Percentiles rank a stretch among this genome's conserved stretches.
phyloP scores from a whole-genome alignment of 2,888 invertebrate genomes.

The Chrysina gloriosa region DNA sequence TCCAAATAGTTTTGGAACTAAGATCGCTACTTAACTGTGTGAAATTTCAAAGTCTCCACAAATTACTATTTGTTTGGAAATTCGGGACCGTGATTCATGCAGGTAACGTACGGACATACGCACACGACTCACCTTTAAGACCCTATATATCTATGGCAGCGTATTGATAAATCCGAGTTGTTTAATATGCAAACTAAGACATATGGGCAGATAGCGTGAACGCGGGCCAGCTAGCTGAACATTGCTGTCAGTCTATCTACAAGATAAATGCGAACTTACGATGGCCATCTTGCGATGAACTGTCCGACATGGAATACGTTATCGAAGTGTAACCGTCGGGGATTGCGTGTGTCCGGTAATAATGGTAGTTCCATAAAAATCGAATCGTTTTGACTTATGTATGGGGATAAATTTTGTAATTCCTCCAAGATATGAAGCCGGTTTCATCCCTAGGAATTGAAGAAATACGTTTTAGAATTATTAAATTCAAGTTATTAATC shows the following conservation, averaged over 20 bases:
- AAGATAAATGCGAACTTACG: constrained; percentile 54
- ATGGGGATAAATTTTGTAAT: no score
- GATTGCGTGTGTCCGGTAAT: constrained; percentile 49
- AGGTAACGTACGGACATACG: background rate
- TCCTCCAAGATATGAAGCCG: no score
- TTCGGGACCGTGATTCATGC: background rate
- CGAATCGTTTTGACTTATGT: no score
- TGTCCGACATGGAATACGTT: constrained; percentile 53
- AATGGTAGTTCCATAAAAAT: no score
- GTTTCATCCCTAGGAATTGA: no score
- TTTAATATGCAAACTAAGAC: constrained; percentile 47
- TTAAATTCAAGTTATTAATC: no score
- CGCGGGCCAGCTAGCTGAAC: constrained; percentile 53
- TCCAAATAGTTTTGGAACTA: no score
- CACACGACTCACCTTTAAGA: background rate
- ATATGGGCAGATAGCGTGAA: constrained; percentile 47
- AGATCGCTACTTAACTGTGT: no score
- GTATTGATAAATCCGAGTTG: constrained; percentile 44
- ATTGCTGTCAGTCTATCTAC: constrained; percentile 53
- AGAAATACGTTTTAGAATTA: no score
- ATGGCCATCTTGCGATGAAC: constrained; percentile 55
- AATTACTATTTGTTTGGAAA: no score
- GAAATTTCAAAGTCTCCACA: no score
- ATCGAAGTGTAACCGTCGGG: constrained; percentile 50
- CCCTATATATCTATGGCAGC: constrained; percentile 19